These are phyloP conservation scores for Grallaria varia DNA, from an alignment of 2,113 vertebrate genomes.

Conservation along the genomic window DNA sequence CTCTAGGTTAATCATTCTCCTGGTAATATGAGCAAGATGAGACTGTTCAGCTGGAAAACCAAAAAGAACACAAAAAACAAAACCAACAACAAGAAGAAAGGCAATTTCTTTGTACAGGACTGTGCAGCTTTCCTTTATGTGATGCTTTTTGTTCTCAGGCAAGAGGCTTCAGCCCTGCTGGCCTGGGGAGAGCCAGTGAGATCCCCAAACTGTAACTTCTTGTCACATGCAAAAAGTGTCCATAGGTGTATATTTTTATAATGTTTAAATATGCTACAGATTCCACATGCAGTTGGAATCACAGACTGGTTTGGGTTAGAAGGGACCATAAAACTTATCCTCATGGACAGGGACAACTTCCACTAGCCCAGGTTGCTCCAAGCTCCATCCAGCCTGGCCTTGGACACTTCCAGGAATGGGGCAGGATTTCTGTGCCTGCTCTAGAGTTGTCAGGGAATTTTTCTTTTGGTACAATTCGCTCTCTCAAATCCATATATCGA, in stretches of 20 bases:
- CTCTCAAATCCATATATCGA: not conserved
- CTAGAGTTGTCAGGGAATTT: rapidly evolving
- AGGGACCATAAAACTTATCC: not conserved
- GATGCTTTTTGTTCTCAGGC: not conserved
- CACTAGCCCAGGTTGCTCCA: not conserved
- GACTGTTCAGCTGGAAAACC: not conserved
- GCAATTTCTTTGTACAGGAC: not conserved
- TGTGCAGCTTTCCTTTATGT: not conserved
- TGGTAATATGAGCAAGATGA: not conserved
- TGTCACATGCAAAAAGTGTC: not conserved
- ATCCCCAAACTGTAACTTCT: not conserved
- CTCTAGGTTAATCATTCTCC: not conserved
- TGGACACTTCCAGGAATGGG: not conserved
- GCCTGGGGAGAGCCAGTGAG: not conserved
- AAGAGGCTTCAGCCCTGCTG: not conserved
- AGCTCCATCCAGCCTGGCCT: not conserved
- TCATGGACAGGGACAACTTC: not conserved
- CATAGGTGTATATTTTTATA: rapidly evolving
- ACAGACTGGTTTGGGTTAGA: not conserved
- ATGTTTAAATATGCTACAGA: not conserved
- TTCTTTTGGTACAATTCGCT: not conserved
- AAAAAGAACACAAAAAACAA: too few relatives aligned
- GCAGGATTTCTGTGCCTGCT: not conserved
- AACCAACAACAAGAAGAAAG: too few relatives aligned
- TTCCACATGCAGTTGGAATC: not conserved